phyloP scores from a whole-genome alignment of 2,797 vertebrate genomes.

The Platyrinchus mystaceus region DNA sequence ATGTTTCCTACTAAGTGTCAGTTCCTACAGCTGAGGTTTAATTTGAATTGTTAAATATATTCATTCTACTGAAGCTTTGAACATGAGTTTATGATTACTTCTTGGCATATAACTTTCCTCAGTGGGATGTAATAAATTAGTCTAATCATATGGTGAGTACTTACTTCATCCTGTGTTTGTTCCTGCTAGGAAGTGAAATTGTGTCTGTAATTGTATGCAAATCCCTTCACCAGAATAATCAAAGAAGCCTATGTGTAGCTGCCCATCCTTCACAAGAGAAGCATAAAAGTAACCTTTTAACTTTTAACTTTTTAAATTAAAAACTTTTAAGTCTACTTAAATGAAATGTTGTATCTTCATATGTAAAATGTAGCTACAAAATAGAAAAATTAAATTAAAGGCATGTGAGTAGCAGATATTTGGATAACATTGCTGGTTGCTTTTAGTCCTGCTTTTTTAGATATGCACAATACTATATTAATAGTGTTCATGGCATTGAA shows the following conservation, averaged over 20 bases:
- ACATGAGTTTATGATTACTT: slow-evolving; percentile 64
- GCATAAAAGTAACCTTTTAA: slow-evolving; percentile 36
- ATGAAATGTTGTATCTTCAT: slow-evolving; percentile 32
- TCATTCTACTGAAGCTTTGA: slow-evolving; percentile 45
- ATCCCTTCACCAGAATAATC: slow-evolving; percentile 66
- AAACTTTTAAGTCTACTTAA: slow-evolving; percentile 49
- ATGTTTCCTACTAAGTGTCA: slow-evolving; percentile 13
- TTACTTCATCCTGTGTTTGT: slow-evolving; percentile 66
- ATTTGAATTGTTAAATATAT: slow-evolving; percentile 63
- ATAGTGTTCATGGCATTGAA: background rate
- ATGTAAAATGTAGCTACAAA: slow-evolving; percentile 25
- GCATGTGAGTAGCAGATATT: background rate
- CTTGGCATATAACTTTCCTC: slow-evolving; percentile 55
- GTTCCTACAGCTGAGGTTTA: slow-evolving; percentile 53
- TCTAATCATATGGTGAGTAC: slow-evolving; percentile 66
- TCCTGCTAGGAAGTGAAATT: slow-evolving; percentile 69
- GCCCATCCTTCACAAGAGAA: slow-evolving; percentile 19
- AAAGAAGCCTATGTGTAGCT: slow-evolving; percentile 51
- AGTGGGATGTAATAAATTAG: slow-evolving; percentile 70
- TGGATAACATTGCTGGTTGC: background rate
- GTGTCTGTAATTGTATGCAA: slow-evolving; percentile 73
- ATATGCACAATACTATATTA: background rate
- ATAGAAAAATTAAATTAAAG: slow-evolving; percentile 34
- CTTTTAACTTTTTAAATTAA: background rate
- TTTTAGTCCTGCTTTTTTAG: background rate